Evolutionary conservation across 1,140 invertebrate species (phyloP).

Genomic region (Melitaea cinxia): DNA sequence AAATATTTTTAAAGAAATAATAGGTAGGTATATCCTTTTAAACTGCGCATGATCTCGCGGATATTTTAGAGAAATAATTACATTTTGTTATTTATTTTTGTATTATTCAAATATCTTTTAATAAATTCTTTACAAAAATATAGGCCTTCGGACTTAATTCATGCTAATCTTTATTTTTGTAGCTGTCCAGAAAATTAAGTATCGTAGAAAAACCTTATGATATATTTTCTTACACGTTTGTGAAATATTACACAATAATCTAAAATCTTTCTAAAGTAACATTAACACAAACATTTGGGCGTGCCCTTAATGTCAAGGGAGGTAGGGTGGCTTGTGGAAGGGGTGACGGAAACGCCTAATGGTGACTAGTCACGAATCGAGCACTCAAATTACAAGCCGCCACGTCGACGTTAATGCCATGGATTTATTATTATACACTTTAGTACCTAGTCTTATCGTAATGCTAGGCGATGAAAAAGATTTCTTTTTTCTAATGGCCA

Average conservation of each 20-base stretch:
- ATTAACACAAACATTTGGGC: conserved; percentile 24
- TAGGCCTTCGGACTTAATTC: too few species aligned
- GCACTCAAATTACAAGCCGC: conserved; percentile 54
- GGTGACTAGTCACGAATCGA: conserved; percentile 60
- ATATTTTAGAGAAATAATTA: too few species aligned
- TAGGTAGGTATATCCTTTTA: too few species aligned
- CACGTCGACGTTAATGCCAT: conserved; percentile 20
- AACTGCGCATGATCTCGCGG: too few species aligned
- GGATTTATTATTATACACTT: conserved; percentile 22
- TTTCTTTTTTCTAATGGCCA: background rate
- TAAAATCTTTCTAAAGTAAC: conserved; percentile 11
- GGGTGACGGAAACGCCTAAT: conserved; percentile 63
- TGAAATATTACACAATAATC: conserved; percentile 23
- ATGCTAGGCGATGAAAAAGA: background rate
- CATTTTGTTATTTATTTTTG: too few species aligned
- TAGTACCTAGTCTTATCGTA: background rate
- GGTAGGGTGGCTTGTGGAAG: conserved; percentile 39
- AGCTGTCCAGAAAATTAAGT: too few species aligned
- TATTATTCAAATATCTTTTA: too few species aligned
- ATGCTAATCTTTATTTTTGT: too few species aligned
- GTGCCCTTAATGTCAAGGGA: conserved; percentile 53
- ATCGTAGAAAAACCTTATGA: too few species aligned
- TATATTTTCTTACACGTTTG: background rate
- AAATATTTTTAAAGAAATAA: too few species aligned
- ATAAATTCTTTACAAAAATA: too few species aligned